Conservation (phyloP, 2,113 vertebrate genomes). For the Ctenomys sociabilis region DNA sequence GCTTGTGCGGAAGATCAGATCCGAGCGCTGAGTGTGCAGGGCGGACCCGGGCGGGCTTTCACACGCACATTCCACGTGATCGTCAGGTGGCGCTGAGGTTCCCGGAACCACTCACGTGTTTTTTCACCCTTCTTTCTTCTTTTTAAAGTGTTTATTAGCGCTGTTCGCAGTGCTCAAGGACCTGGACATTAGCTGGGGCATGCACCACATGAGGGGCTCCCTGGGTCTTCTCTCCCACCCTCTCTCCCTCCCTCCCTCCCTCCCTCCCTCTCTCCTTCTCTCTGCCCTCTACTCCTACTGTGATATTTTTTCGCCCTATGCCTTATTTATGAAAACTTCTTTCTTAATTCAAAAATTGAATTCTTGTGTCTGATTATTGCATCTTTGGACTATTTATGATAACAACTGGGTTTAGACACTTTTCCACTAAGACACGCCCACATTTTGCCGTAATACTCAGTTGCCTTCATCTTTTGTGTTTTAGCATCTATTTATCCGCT, state of each 20-base stretch:
- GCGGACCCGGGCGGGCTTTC: neutral
- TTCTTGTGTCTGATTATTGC: neutral
- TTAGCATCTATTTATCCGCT: neutral
- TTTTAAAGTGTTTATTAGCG: neutral
- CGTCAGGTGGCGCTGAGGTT: too few relatives aligned
- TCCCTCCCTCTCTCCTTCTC: too few relatives aligned
- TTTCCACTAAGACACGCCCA: neutral
- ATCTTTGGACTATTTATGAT: neutral
- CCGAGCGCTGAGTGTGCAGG: neutral
- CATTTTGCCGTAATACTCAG: neutral
- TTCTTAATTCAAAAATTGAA: neutral
- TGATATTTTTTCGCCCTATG: neutral
- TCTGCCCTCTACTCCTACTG: too few relatives aligned
- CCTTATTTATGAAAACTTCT: neutral
- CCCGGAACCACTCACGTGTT: neutral
- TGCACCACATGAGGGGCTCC: too few relatives aligned
- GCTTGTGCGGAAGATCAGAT: neutral
- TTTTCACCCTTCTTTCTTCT: neutral
- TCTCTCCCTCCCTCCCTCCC: too few relatives aligned
- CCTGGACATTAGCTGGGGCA: too few relatives aligned
- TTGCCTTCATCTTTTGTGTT: conserved; percentile 31
- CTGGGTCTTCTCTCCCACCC: accelerated
- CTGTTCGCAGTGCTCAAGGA: too few relatives aligned
- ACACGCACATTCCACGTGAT: neutral
- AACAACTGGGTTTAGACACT: neutral